Evolutionary conservation across 2,888 invertebrate genomes (phyloP).

Genomic region (Lithodes maja): DNA sequence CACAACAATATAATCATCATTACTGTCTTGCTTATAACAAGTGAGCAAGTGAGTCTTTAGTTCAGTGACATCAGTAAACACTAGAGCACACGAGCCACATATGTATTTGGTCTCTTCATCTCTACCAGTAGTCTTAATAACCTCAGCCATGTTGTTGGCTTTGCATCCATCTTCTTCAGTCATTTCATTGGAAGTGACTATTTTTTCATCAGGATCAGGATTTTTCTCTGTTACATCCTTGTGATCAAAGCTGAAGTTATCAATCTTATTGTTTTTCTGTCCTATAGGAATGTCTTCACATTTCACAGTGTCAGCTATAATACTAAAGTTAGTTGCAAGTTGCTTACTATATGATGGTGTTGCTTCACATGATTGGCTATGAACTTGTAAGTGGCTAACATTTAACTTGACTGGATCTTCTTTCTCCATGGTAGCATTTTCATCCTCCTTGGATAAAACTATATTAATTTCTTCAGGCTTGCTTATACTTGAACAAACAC

Average conservation of each 20-base stretch:
- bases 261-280: too few species aligned
- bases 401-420: not conserved
- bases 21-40: constrained; percentile 45
- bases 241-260: not conserved
- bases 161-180: not conserved
- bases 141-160: not conserved
- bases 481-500: not conserved
- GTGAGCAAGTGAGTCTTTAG: constrained; percentile 44
- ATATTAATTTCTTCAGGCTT: not conserved
- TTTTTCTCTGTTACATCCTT: not conserved
- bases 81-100: constrained; percentile 46
- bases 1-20: constrained; percentile 54
- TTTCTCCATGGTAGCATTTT: not conserved
- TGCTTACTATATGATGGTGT: not conserved
- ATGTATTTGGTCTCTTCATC: constrained; percentile 53
- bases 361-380: not conserved
- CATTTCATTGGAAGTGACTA: not conserved
- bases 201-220: not conserved
- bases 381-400: not conserved
- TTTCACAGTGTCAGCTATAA: not conserved
- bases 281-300: not conserved
- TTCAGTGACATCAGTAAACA: constrained; percentile 43
- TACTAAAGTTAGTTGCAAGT: not conserved
- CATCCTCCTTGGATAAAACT: not conserved
- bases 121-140: not conserved